Conservation (phyloP, 2,113 vertebrate species). For the Spilogale gracilis region DNA sequence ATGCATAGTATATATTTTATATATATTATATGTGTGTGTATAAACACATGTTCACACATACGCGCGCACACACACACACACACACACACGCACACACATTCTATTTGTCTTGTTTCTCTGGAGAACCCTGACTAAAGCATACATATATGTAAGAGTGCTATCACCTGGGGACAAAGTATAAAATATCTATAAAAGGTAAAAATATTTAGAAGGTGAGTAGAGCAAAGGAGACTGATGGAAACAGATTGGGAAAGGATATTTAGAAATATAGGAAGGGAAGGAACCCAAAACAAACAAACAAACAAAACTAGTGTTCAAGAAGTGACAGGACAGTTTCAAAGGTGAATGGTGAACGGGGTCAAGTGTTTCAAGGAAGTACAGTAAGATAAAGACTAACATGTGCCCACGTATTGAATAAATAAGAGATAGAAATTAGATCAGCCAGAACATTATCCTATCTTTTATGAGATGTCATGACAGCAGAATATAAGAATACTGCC, state of each 20-base stretch:
- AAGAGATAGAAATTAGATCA: neutral
- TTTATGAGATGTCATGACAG: neutral
- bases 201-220: neutral
- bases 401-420: neutral
- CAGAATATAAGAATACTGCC: neutral
- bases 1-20: neutral
- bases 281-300: neutral
- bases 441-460: neutral
- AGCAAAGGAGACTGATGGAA: neutral
- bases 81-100: neutral
- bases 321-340: neutral
- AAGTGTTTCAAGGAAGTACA: neutral
- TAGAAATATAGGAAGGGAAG: neutral
- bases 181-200: constrained; percentile 31
- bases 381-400: neutral
- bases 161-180: neutral
- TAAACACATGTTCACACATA: no score
- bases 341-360: neutral
- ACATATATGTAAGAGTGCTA: neutral
- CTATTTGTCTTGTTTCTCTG: neutral
- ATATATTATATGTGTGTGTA: neutral
- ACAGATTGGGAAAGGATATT: neutral
- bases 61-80: no score
- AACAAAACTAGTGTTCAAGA: neutral
- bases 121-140: neutral